Base-by-base conservation (phyloP, 2,797 vertebrate species). In the Esox lucius region DNA sequence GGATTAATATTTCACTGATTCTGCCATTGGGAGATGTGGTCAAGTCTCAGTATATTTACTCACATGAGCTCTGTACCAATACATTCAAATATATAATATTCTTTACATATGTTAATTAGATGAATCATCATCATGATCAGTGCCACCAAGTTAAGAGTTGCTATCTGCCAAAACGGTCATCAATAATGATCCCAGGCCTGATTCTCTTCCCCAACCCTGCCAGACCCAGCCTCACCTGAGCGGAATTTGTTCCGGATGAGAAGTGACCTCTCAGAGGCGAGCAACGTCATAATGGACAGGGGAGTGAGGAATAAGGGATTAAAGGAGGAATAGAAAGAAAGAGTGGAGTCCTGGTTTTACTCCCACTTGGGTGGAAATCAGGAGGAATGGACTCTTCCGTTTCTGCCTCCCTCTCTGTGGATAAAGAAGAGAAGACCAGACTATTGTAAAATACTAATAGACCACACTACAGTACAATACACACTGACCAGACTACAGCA, bases 241-340 rank as follows among this genome's bases (percentile, higher is more conserved):
- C 95, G 95, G 87, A 97, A 97, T 91, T 96, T 97, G 93, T 95
- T 96, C 80, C 95, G 93, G 90, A 97, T 96, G 88, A 97, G 94
- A 79, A 96, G 93, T 2, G 96, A 97, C 89, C 95, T 95, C 91
- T 97, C 95, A 17, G 95, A 95, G 80, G 95, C 94, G 81, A 95
- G 90, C 86, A 96, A 93, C 26, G 96, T 96, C 96, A 96, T 96
- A 86, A 73, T 48, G 81, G 78, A 69, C 73, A 35, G 11, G 28
- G 69, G 70, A 62, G 17, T 33, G 68, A 51, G 68, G 64, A 33
- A 51, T 42, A 66, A 78, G 81, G 82, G 81, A 78, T 74, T 48
- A 78, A 75, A 81, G 80, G 75, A 75, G 53, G n/a, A 46, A 42
- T 22, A 76, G 78, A 84, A 78, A 86, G 61, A 68, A 85, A 84